A percentile compares a stretch with the other conserved stretches of the same genome.
These are phyloP conservation scores for Podargus strigoides DNA, from an alignment of 2,797 vertebrate species.

Conservation along the genomic window DNA sequence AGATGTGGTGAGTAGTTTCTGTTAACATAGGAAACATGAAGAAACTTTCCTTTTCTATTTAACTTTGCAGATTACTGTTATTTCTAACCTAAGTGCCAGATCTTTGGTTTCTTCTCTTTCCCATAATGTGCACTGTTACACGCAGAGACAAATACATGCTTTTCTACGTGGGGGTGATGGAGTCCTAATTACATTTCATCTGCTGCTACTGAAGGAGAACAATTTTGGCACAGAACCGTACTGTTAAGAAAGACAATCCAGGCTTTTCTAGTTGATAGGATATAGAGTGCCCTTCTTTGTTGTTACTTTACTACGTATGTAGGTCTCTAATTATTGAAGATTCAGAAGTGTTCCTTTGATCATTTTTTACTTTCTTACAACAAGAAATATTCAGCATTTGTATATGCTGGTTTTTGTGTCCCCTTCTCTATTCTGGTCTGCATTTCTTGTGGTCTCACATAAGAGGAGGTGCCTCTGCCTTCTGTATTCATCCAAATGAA, in stretches of 20 bases:
- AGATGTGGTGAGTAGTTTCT: background rate
- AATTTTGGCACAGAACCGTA: background rate
- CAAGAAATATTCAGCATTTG: background rate
- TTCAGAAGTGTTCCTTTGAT: background rate
- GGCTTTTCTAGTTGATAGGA: background rate
- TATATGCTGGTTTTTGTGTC: background rate
- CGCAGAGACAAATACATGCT: background rate
- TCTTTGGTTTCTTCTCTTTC: background rate
- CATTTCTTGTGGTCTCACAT: background rate
- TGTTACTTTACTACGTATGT: background rate
- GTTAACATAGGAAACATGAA: background rate
- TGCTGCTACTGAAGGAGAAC: background rate
- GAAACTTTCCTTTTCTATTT: background rate
- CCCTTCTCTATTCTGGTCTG: background rate
- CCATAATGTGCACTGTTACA: background rate
- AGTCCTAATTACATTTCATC: background rate
- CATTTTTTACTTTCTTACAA: background rate
- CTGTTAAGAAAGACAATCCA: background rate
- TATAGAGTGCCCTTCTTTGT: background rate
- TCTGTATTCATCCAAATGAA: background rate
- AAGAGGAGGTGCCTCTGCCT: background rate
- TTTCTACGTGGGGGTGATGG: background rate
- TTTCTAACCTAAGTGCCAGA: background rate
- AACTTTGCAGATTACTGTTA: background rate
- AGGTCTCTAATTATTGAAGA: background rate